A percentile compares a stretch with the other conserved stretches of the same genome.
These are phyloP conservation scores for Actias luna DNA, from an alignment of 2,888 invertebrate genomes.

Conservation along the genomic window DNA sequence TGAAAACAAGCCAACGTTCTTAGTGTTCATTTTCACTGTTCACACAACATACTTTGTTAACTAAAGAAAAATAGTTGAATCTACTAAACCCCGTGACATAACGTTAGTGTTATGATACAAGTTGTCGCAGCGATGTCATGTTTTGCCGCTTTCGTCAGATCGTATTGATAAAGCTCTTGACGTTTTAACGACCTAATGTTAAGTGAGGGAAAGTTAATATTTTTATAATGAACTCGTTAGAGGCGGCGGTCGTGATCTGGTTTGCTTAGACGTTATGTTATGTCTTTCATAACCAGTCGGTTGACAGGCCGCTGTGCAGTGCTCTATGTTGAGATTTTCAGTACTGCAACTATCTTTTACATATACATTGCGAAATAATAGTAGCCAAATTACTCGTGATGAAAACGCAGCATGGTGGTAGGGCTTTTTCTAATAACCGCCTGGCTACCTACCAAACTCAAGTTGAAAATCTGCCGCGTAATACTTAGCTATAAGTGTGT, in stretches of 20 bases:
- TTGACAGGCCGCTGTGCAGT: neutral
- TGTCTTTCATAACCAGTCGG: neutral
- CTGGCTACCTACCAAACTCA: no score
- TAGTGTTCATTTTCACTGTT: neutral
- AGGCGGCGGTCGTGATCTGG: neutral
- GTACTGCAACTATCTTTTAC: neutral
- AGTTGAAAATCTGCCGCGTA: no score
- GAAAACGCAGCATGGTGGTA: no score
- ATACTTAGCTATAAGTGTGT: no score
- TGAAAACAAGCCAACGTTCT: neutral
- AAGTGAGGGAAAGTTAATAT: conserved; percentile 25
- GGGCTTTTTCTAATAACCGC: no score
- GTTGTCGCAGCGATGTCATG: neutral
- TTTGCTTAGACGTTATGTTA: conserved; percentile 1
- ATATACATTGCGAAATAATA: neutral
- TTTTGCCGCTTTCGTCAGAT: neutral
- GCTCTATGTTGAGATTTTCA: neutral
- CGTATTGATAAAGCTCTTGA: neutral
- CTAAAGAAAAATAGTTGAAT: neutral
- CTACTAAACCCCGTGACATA: neutral
- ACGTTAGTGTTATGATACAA: neutral
- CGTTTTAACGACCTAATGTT: neutral
- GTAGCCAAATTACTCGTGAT: no score
- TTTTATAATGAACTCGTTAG: conserved; percentile 18
- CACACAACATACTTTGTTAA: neutral